Conservation (phyloP, 2,888 invertebrate species). For the Cosmorhoe ocellata region DNA sequence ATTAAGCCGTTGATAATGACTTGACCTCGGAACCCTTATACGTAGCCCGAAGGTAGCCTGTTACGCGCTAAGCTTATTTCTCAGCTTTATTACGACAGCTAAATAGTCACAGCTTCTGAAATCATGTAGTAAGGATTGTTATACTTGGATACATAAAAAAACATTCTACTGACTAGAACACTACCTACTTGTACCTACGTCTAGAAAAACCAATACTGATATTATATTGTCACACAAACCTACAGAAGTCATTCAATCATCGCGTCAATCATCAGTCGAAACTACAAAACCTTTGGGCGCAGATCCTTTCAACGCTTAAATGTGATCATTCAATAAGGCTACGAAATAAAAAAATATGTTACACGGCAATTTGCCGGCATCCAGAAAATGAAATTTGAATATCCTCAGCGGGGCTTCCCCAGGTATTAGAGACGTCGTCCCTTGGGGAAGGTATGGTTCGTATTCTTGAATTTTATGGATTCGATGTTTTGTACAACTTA, state of each 20-base stretch:
- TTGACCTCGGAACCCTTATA: too few relatives aligned
- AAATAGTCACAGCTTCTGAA: too few relatives aligned
- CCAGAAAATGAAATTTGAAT: conserved; percentile 62
- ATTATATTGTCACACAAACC: not conserved
- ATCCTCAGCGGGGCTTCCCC: conserved; percentile 37
- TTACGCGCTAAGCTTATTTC: too few relatives aligned
- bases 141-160: too few relatives aligned
- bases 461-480: conserved; percentile 4
- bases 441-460: not conserved
- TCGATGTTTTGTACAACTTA: too few relatives aligned
- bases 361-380: conserved; percentile 55
- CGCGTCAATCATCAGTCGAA: not conserved
- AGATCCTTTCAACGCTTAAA: not conserved
- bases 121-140: too few relatives aligned
- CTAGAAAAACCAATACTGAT: too few relatives aligned
- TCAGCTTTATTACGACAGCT: too few relatives aligned
- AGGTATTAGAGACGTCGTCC: conserved; percentile 8
- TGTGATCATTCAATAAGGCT: conserved; percentile 8
- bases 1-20: too few relatives aligned
- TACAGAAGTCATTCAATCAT: conserved; percentile 9
- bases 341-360: conserved; percentile 44
- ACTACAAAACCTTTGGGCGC: not conserved
- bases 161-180: too few relatives aligned
- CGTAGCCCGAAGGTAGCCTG: too few relatives aligned
- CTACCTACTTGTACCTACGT: too few relatives aligned